phyloP scores from a whole-genome alignment of 2,888 invertebrate species.

The Anticlea derivata region DNA sequence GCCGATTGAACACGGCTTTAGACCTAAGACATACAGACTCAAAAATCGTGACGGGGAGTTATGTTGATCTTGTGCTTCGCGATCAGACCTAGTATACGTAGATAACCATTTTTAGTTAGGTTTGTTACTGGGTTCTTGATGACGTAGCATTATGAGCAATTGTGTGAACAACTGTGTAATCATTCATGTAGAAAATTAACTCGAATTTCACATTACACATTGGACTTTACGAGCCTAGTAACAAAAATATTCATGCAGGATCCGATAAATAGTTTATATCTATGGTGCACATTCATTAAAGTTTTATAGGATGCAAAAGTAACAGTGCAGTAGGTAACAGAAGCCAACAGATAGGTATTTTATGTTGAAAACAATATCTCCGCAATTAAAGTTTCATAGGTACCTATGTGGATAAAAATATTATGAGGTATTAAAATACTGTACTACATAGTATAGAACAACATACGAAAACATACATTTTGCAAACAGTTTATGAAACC shows the following conservation, averaged over 20 bases:
- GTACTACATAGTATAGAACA: not conserved
- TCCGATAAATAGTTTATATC: constrained; percentile 17
- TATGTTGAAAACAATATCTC: constrained; percentile 1
- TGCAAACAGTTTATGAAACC: no score
- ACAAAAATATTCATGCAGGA: constrained; percentile 32
- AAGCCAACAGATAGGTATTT: constrained; percentile 2
- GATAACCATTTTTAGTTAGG: no score
- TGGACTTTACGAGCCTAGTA: not conserved
- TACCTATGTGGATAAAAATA: not conserved
- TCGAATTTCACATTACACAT: not conserved
- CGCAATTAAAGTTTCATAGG: not conserved
- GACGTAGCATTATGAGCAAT: not conserved
- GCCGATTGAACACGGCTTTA: no score
- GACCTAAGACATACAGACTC: no score
- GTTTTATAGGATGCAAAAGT: constrained; percentile 8
- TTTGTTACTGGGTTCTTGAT: not conserved
- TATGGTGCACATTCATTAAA: constrained; percentile 7
- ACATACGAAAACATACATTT: not conserved
- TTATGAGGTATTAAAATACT: not conserved
- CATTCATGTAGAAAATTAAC: not conserved
- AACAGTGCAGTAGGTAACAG: constrained; percentile 13
- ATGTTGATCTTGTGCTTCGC: no score
- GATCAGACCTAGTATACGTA: no score
- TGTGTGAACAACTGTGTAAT: constrained; percentile 1
- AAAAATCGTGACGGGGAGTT: no score